Percentiles rank a stretch among this genome's conserved stretches.
phyloP scores from a whole-genome alignment of 2,113 vertebrate genomes.

The Apaloderma vittatum region DNA sequence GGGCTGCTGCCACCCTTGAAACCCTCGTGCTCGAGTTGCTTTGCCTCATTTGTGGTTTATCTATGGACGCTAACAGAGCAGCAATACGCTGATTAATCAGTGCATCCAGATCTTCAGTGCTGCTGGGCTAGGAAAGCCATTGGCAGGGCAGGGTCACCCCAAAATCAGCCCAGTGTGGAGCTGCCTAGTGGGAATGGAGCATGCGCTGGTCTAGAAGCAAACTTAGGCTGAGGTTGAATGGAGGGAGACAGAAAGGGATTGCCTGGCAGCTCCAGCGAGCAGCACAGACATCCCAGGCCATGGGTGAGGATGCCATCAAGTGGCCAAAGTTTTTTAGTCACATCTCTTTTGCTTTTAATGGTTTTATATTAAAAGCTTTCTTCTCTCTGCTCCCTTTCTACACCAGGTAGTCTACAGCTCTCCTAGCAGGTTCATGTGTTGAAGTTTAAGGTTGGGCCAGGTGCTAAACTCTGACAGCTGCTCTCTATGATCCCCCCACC shows the following conservation, averaged over 20 bases:
- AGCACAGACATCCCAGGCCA: not conserved
- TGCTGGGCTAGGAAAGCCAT: not conserved
- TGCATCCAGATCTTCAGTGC: not conserved
- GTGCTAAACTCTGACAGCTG: no score
- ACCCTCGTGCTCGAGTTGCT: not conserved
- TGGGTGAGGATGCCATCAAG: constrained; percentile 47
- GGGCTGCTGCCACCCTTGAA: not conserved
- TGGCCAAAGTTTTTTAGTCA: constrained; percentile 18
- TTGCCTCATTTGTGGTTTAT: not conserved
- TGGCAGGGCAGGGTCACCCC: not conserved
- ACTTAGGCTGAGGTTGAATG: not conserved
- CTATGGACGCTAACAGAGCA: fast-evolving
- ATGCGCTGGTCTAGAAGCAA: not conserved
- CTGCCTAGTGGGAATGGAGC: not conserved
- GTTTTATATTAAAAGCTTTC: not conserved
- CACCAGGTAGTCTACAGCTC: no score
- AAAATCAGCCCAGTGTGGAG: not conserved
- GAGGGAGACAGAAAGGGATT: not conserved
- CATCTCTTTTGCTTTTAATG: not conserved
- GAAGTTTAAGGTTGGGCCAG: no score
- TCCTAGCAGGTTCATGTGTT: not conserved
- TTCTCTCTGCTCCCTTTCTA: not conserved
- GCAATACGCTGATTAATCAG: not conserved
- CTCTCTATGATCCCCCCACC: no score
- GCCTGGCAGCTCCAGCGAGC: not conserved